Evolutionary conservation across 1,140 invertebrate genomes (phyloP), one percentile per base, ranked within the genome.

Genomic region (Sipha flava): DNA sequence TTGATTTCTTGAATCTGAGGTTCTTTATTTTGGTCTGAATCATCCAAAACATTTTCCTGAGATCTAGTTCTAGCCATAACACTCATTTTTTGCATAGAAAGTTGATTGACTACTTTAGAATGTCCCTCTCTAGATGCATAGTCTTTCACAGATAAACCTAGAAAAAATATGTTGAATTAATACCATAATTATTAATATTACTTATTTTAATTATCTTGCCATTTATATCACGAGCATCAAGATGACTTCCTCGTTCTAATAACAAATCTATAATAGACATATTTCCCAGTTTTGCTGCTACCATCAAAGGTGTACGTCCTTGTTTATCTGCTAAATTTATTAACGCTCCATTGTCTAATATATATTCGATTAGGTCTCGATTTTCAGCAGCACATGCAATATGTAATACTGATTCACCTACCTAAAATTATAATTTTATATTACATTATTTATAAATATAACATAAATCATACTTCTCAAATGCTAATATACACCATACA

Each of bases 291-390:
- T 85, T 84, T 23, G 89, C 87, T 12, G 89, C 89, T n/a, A 87
- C 82, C 82, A 88, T 88, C 12, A 91, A 82, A 0, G 89, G 87
- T 6, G 89, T 90, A 57, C 88, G 84, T 49, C 89, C 88, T 31
- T 87, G 86, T 49, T 87, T 84, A 82, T 90, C 88, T 14, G 88
- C 84, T 18, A 87, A 86, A 82, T 91, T 89, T 40, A 90, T 85
- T 82, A 89, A 87, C 29, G 88, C 86, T 37, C 87, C 88, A 29
- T 86, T 84, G 49, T 88, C 85, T 3, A 92, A 82, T 59, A 92
- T 84, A 26, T 89, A 81, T 45, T 87, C 86, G 1, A 90, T 87
- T 16, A 91, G 86, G 34, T 88, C 87, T 54, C 81, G 80, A 49
- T 84, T 82, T 43, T 84, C 84, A 45, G 75, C 73, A 73, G 79